Percentiles rank a stretch among this genome's conserved stretches.
phyloP scores from a whole-genome alignment of 2,888 invertebrate genomes.

The Scaeva pyrastri region DNA sequence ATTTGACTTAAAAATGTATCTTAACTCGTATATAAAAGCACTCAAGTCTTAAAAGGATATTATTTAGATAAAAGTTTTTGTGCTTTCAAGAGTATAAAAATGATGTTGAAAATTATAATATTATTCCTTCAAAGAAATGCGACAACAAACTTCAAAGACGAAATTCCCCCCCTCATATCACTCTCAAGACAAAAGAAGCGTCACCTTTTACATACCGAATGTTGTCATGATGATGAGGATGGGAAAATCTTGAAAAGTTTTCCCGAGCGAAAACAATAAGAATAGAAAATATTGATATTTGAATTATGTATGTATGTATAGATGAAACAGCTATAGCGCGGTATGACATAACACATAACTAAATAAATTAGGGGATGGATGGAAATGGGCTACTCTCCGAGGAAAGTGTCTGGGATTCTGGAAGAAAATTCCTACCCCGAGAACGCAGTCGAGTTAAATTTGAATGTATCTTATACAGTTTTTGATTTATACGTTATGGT shows the following conservation, averaged over 20 bases:
- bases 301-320: too few species aligned
- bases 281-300: constrained; percentile 9
- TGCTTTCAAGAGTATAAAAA: constrained; percentile 15
- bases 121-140: not conserved
- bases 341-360: constrained; percentile 13
- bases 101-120: constrained; percentile 17
- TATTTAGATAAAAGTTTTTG: constrained; percentile 1
- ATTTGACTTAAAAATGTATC: not conserved
- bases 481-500: constrained; percentile 20
- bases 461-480: not conserved
- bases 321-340: constrained; percentile 3
- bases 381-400: not conserved
- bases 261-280: constrained; percentile 24
- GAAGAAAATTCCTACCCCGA: not conserved
- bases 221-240: not conserved
- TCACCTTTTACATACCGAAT: not conserved
- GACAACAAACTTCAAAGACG: constrained; percentile 13
- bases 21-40: constrained; percentile 7
- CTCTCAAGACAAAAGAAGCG: constrained; percentile 3
- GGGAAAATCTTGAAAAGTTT: not conserved
- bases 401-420: too few species aligned
- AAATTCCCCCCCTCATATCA: not conserved
- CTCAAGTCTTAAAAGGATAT: constrained; percentile 16
- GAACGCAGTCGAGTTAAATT: not conserved
- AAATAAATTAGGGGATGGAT: constrained; percentile 29